Evolutionary conservation across 2,888 invertebrate species (phyloP).

Genomic region (Gnatocerus cornutus): DNA sequence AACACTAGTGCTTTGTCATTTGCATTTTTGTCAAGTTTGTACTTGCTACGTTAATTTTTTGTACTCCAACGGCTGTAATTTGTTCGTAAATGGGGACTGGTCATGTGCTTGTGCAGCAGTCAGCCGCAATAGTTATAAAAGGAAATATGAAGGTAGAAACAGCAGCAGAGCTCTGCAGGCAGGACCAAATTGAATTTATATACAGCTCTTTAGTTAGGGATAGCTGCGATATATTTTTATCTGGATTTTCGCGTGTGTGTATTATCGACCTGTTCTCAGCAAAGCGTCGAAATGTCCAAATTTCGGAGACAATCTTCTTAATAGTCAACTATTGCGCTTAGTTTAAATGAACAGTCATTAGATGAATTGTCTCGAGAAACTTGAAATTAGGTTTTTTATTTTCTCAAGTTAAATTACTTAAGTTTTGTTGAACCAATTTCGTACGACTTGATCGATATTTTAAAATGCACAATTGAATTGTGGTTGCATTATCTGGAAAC

Average conservation of each 20-base stretch:
- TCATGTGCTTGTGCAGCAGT: constrained; percentile 28
- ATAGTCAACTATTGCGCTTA: constrained; percentile 7
- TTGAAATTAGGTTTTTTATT: constrained; percentile 10
- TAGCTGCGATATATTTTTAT: constrained; percentile 1
- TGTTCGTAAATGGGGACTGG: constrained; percentile 18
- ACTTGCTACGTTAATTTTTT: constrained; percentile 9
- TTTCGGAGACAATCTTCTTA: constrained; percentile 9
- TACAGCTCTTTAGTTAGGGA: constrained; percentile 12
- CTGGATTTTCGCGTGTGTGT: constrained; percentile 6
- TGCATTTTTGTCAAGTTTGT: constrained; percentile 19
- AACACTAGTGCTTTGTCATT: neutral
- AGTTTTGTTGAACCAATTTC: constrained; percentile 4
- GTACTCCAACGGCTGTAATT: constrained; percentile 10
- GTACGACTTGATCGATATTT: constrained; percentile 3
- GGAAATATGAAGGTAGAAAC: constrained; percentile 32
- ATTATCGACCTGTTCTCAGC: neutral
- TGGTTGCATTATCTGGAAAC: neutral
- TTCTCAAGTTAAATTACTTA: constrained; percentile 9
- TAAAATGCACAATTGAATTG: constrained; percentile 5
- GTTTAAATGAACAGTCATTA: constrained; percentile 17
- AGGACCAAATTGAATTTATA: constrained; percentile 36
- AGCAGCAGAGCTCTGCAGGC: constrained; percentile 19
- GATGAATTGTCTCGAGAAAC: constrained; percentile 7
- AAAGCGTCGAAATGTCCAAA: constrained; percentile 4
- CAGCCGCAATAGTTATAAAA: constrained; percentile 24